Evolutionary conservation across 2,797 vertebrate genomes (phyloP).

Genomic region (Streptopelia turtur): DNA sequence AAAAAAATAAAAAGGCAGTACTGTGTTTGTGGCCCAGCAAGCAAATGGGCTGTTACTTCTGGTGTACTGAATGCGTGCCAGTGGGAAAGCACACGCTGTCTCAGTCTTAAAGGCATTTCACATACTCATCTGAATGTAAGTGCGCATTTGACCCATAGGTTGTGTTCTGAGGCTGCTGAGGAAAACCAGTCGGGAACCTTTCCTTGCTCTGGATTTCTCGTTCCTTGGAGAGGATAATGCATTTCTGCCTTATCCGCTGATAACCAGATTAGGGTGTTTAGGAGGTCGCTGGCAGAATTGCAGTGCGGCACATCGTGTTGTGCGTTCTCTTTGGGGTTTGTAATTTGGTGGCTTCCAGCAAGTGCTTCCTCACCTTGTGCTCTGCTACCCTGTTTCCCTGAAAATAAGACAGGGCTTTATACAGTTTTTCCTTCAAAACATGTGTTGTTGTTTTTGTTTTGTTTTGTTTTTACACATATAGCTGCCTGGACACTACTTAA

Average conservation of each 20-base stretch:
- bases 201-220: not conserved
- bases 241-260: not conserved
- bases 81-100: not conserved
- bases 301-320: rapidly evolving
- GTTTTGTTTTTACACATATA: no score
- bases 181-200: not conserved
- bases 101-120: not conserved
- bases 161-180: not conserved
- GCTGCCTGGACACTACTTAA: no score
- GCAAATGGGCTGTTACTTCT: not conserved
- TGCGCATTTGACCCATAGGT: not conserved
- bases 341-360: not conserved
- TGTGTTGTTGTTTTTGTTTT: no score
- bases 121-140: not conserved
- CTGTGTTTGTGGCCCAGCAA: not conserved
- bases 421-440: no score
- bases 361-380: not conserved
- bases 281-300: not conserved
- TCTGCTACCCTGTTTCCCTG: not conserved
- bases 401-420: no score
- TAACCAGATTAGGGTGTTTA: slow-evolving; percentile 51
- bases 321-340: rapidly evolving
- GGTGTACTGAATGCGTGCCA: rapidly evolving
- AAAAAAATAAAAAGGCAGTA: not conserved
- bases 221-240: slow-evolving; percentile 31